phyloP scores from a whole-genome alignment of 2,888 invertebrate genomes.

The Lasius fuliginosus region DNA sequence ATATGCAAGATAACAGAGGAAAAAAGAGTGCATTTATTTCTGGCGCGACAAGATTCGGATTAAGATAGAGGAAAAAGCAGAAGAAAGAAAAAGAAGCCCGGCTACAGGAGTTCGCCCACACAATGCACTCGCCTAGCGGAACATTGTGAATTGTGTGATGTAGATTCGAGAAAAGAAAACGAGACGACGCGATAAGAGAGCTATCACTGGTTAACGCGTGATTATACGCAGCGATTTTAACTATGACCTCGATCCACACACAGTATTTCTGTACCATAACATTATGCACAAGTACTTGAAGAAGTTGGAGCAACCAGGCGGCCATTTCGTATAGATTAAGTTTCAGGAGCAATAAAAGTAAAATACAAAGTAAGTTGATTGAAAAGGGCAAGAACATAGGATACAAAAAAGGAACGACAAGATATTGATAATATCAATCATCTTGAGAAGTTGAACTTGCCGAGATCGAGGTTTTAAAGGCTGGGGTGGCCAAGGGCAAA shows the following conservation, averaged over 20 bases:
- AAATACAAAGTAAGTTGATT: constrained; percentile 27
- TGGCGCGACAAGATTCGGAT: constrained; percentile 28
- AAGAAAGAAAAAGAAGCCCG: constrained; percentile 23
- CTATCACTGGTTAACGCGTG: constrained; percentile 10
- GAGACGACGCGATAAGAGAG: constrained; percentile 31
- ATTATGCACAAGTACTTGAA: neutral
- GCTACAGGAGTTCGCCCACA: constrained; percentile 28
- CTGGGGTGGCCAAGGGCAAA: neutral
- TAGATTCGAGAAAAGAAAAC: constrained; percentile 29
- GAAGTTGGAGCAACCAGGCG: constrained; percentile 5
- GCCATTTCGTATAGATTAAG: neutral
- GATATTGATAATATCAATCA: neutral
- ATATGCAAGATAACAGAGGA: constrained; percentile 2
- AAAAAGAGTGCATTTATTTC: neutral
- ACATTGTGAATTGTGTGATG: constrained; percentile 55
- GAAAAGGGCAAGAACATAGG: neutral
- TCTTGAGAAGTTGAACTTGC: neutral
- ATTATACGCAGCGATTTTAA: constrained; percentile 50
- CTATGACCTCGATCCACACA: constrained; percentile 61
- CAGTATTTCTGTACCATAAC: constrained; percentile 42
- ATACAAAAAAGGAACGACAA: neutral
- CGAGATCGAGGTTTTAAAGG: neutral
- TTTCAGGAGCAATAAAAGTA: constrained; percentile 24
- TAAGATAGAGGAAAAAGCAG: constrained; percentile 48
- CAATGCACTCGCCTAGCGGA: constrained; percentile 53